A percentile compares a stretch with the other conserved stretches of the same genome.
Conservation (phyloP, 1,140 invertebrate genomes). For the Meloidogyne chitwoodi region DNA sequence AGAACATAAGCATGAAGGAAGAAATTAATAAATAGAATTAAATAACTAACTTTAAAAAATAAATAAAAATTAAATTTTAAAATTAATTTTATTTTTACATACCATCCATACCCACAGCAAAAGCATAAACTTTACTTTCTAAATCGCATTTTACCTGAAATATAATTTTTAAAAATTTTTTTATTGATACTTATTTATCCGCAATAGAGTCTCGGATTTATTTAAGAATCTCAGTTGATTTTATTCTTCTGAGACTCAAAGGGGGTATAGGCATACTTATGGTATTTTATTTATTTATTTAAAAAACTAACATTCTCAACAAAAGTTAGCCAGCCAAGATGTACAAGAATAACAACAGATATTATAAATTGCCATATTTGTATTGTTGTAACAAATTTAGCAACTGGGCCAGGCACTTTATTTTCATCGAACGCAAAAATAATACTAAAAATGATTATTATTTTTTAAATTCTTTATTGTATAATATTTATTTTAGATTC, state of each 20-base stretch:
- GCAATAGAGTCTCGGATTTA: no score
- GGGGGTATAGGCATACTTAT: no score
- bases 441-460: constrained; percentile 97
- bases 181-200: no score
- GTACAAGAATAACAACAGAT: constrained; percentile 76
- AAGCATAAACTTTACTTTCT: constrained; percentile 77
- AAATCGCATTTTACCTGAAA: constrained; percentile 72
- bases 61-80: neutral
- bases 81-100: neutral
- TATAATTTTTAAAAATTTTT: neutral
- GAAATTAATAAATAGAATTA: constrained; percentile 64
- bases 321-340: constrained; percentile 70
- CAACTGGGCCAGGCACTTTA: constrained; percentile 76
- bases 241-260: no score
- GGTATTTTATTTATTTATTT: no score
- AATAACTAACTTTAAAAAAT: constrained; percentile 64
- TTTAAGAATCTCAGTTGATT: no score
- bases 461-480: no score
- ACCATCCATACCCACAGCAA: constrained; percentile 83
- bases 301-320: constrained; percentile 59
- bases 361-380: constrained; percentile 97
- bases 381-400: constrained; percentile 85
- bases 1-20: constrained; percentile 63
- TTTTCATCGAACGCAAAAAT: constrained; percentile 82
- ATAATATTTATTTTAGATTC: no score